Evolutionary conservation across 2,888 invertebrate species (phyloP), one percentile per base, ranked within the genome.

Genomic region (Drosophila cracens): DNA sequence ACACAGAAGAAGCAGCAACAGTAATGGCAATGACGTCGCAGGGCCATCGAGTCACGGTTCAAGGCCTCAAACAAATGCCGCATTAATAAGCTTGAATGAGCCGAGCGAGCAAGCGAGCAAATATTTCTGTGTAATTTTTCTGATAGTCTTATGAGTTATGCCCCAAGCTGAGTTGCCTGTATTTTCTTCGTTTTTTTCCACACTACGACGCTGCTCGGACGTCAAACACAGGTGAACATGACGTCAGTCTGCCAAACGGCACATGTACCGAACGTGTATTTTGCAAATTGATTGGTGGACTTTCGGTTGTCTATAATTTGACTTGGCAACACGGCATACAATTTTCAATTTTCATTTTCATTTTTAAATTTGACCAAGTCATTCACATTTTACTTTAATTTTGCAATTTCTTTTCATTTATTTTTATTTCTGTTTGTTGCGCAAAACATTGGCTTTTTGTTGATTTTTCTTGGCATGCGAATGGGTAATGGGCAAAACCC

Each of bases 201-300:
- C 46, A 13, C 46, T 25, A 25, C 8, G 25, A 25, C 46, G 16
- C 8, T 46, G 46, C 66, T 58, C 58, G 68, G 43, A 79, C 82
- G 87, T 85, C 84, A 87, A 82, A 79, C 82, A 75, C 83, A 85
- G 87, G 82, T 84, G 82, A 64, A 34, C 46, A 70, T 85, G 85
- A 85, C 85, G 85, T 85, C 85, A 85, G 83, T 43, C 76, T 66
- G 48, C 48, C 38, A n/a, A 48, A 31, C 36, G 46, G 34, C 56
- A 49, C 65, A 65, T 58, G 71, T 69, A 69, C 52, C 21, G 58
- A 59, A 38, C 43, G 43, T 43, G 21, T 43, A 2, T 6, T 43
- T 21, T 21, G 43, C 43, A 43, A 21, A 21, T 21, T 43, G 43
- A 21, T 43, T 49, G n/a, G 48, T 68, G 38, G 46, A 38, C 38